phyloP scores from a whole-genome alignment of 2,113 vertebrate species.

The Coreoperca whiteheadi region DNA sequence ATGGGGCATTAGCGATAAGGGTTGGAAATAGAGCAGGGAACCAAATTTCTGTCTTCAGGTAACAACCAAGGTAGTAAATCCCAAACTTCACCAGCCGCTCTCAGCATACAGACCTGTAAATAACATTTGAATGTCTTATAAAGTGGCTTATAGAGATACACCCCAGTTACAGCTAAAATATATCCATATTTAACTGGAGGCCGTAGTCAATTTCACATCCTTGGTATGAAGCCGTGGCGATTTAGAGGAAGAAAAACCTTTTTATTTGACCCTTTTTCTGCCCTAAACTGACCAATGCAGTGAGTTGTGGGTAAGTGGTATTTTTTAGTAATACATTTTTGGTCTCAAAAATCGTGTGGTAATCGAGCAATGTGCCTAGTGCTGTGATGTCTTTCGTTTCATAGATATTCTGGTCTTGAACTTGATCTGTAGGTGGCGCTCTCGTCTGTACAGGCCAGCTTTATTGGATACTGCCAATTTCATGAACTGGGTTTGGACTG shows the following conservation, averaged over 20 bases:
- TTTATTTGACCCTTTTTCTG: neutral
- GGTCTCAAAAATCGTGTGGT: neutral
- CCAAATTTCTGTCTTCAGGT: neutral
- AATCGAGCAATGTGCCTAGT: neutral
- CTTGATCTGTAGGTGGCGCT: conserved; percentile 23
- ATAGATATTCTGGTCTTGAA: neutral
- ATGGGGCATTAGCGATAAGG: neutral
- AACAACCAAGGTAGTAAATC: neutral
- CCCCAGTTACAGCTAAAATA: neutral
- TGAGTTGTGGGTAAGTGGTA: neutral
- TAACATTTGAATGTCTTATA: neutral
- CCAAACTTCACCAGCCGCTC: neutral
- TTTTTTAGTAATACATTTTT: neutral
- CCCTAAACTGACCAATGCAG: neutral
- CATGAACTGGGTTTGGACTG: neutral
- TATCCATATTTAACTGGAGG: neutral
- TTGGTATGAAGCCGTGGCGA: neutral
- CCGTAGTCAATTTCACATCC: neutral
- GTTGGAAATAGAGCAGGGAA: neutral
- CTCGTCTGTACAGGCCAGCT: neutral
- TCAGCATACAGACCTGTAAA: neutral
- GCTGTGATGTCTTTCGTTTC: neutral
- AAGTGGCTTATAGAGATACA: neutral
- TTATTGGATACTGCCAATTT: neutral
- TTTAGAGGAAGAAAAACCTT: neutral